These are phyloP conservation scores for Eupeodes luniger DNA, from an alignment of 2,888 invertebrate species.

Conservation along the genomic window DNA sequence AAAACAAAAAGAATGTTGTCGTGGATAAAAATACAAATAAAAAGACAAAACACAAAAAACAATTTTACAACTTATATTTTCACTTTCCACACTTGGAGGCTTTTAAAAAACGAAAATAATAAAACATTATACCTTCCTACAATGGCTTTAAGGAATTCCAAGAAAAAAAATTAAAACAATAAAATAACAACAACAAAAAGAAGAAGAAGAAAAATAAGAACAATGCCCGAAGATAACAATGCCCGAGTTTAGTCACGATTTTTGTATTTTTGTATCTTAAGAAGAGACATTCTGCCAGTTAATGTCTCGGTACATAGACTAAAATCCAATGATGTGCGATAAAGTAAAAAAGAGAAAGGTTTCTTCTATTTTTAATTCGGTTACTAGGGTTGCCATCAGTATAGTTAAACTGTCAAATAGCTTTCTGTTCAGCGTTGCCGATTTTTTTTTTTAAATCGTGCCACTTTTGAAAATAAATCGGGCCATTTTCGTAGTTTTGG, in stretches of 20 bases:
- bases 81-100: slow-evolving; percentile 59
- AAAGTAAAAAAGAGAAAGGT: slow-evolving; percentile 22
- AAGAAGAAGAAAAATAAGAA: slow-evolving; percentile 38
- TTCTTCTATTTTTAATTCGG: slow-evolving; percentile 8
- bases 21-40: slow-evolving; percentile 13
- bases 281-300: slow-evolving; percentile 47
- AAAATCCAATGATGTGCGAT: slow-evolving; percentile 65
- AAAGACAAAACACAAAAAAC: slow-evolving; percentile 33
- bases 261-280: slow-evolving; percentile 32
- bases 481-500: too few relatives aligned
- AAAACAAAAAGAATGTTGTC: slow-evolving; percentile 28
- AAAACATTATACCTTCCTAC: slow-evolving; percentile 53
- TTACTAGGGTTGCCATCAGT: neutral
- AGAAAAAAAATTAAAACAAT: slow-evolving; percentile 2
- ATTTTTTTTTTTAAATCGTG: too few relatives aligned
- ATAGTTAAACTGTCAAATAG: neutral
- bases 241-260: slow-evolving; percentile 61
- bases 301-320: slow-evolving; percentile 41
- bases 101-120: slow-evolving; percentile 68
- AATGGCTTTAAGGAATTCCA: slow-evolving; percentile 53
- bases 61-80: slow-evolving; percentile 64
- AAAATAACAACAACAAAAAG: slow-evolving; percentile 14
- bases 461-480: too few relatives aligned
- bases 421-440: too few relatives aligned
- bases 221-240: slow-evolving; percentile 44